Percentiles rank a stretch among this genome's conserved stretches.
Conservation (phyloP, 2,113 vertebrate species). For the Bufo gargarizans region DNA sequence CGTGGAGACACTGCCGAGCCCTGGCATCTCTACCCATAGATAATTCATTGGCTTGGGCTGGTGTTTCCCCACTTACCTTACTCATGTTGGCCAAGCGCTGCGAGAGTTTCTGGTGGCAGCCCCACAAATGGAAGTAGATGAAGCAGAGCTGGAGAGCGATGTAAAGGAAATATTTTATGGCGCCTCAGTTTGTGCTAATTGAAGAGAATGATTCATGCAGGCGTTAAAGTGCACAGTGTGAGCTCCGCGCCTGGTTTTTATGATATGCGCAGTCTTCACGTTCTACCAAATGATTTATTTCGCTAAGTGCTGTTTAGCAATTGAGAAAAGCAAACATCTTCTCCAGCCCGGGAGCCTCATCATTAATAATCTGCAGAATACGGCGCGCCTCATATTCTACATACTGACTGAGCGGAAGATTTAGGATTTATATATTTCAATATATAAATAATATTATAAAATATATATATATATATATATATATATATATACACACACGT, state of each 20-base stretch:
- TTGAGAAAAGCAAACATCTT: neutral
- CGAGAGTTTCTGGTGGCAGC: conserved; percentile 43
- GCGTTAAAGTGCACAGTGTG: neutral
- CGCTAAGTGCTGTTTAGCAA: neutral
- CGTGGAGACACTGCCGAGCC: too few species aligned
- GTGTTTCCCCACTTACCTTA: neutral
- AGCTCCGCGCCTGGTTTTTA: neutral
- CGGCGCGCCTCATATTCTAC: neutral
- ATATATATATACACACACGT: too few species aligned
- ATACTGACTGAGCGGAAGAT: neutral
- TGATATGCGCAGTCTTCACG: neutral
- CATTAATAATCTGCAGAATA: neutral
- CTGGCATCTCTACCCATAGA: too few species aligned
- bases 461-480: too few species aligned
- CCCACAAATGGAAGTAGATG: conserved; percentile 50
- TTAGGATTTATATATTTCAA: too few species aligned
- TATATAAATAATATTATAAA: too few species aligned
- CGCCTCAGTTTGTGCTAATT: neutral
- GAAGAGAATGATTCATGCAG: neutral
- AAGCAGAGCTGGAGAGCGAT: conserved; percentile 32
- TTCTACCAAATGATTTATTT: neutral
- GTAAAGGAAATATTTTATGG: conserved; percentile 22
- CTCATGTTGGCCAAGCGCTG: conserved; percentile 23
- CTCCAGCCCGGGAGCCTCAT: neutral
- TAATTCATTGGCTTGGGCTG: neutral